Evolutionary conservation across 2,113 vertebrate species (phyloP), one percentile per base, ranked within the genome.

Genomic region (Sminthopsis crassicaudata): DNA sequence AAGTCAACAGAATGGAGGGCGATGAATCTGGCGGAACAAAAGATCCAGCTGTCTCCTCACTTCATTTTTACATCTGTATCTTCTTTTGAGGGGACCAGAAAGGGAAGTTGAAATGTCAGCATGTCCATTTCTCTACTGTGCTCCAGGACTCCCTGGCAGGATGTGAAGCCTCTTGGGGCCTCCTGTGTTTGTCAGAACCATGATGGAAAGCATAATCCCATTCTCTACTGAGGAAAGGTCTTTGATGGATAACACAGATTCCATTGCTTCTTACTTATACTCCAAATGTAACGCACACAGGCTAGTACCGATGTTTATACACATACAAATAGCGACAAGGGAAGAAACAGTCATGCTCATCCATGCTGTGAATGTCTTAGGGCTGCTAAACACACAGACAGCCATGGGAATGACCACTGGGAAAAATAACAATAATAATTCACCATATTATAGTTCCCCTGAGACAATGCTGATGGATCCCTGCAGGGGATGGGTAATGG

Each of bases 181-280:
- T 88, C 51, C 91, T 90, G 53, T 8, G 25, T 25, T 10, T 27
- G 50, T 92, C 92, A 88, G 91, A 54, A 9, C 67, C 10, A 1
- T 48, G 46, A 46, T 6, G 76, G 50, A 67, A 76, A 55, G 53
- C 27, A 57, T n/a, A 48, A 46, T 55, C 60, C 89, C 23, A 6
- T 22, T 19, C 36, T 12, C 52, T 52, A 6, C 88, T 91, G 5
- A 25, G 30, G 46, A 84, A 30, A 42, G 67, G 36, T 48, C 55
- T 90, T 11, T 2, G 51, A 91, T 1, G 19, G 27, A 67, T 94
- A 57, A 53, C 36, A 88, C 27, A 3, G 25, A 91, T 57, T n/a
- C 27, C n/a, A 51, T n/a, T 57, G 50, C 48, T 92, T 60, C 92
- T 94, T 92, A 57, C 92, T 94, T 94, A 89, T 93, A 53, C 46